Evolutionary conservation across 2,888 invertebrate genomes (phyloP).

Genomic region (Luffia ferchaultella): DNA sequence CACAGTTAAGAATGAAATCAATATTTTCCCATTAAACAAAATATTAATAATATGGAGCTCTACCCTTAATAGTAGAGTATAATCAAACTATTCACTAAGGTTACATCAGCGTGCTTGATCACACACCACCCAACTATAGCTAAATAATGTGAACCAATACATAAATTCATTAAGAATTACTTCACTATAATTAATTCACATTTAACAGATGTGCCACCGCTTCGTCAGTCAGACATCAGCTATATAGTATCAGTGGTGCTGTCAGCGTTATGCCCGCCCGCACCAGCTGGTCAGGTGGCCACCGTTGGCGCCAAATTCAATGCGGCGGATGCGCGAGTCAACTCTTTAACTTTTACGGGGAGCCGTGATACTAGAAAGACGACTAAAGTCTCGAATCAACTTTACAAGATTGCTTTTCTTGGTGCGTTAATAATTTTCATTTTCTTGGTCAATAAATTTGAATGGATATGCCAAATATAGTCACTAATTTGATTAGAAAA

Average conservation of each 20-base stretch:
- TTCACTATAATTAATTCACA: neutral
- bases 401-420: slow-evolving; percentile 84
- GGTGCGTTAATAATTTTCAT: slow-evolving; percentile 58
- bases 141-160: too few relatives aligned
- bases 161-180: too few relatives aligned
- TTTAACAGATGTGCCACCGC: slow-evolving; percentile 82
- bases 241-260: slow-evolving; percentile 91
- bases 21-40: too few relatives aligned
- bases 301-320: slow-evolving; percentile 76
- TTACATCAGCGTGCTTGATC: too few relatives aligned
- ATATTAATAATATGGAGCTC: too few relatives aligned
- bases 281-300: slow-evolving; percentile 75
- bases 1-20: too few relatives aligned
- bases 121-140: too few relatives aligned
- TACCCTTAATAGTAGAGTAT: too few relatives aligned
- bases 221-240: slow-evolving; percentile 89
- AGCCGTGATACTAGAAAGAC: slow-evolving; percentile 82
- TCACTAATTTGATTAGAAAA: too few relatives aligned
- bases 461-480: too few relatives aligned
- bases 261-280: slow-evolving; percentile 75
- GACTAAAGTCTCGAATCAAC: slow-evolving; percentile 78
- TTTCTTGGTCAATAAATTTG: too few relatives aligned
- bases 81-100: too few relatives aligned
- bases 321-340: slow-evolving; percentile 75
- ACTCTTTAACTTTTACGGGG: slow-evolving; percentile 83